Base-by-base conservation (phyloP, 2,888 invertebrate species). In the Cremastinae sp. region DNA sequence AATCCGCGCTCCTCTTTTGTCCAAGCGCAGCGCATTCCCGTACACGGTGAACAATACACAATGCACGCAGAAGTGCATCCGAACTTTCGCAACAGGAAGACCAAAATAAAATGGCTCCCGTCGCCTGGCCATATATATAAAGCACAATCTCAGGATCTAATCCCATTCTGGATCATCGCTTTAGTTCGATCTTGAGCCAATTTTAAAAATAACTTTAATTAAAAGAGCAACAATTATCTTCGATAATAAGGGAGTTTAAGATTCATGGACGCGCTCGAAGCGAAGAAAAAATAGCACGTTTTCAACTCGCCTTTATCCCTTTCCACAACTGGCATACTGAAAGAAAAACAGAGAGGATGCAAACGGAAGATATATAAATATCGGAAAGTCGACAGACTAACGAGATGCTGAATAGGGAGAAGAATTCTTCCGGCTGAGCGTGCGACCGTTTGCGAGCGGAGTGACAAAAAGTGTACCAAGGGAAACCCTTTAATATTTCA, bases 41-140 rank as follows among this genome's bases (percentile, higher is more conserved):
- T 79, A 79, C 76, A 49, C 72, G 78, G 76, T 38, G 68, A 78
- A 81, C 81, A 81, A 81, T 81, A 79, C 79, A 80, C 79, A 80
- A 80, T 80, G 79, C 79, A 43, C 47, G 47, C 36, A 22, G 56
- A 47, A 76, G 73, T 61, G 72, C 61, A 54, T 38, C 68, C 38
- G 34, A 54, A 36, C 64, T 41, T 61, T 62, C 49, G 36, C 16
- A 59, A 47, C 56, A 56, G 8, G 56, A 20, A 56, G 22, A 47
- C 10, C 41, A 20, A 22, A 66, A 34, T 65, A 38, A 65, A 70
- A 51, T 36, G 28, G 43, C 54, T 54, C 51, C 28, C 2, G 28
- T 45, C 12, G 38, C 12, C 53, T 4, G 12, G 45, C 65, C 34
- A 18, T 65, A 59, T 66, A n/a, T n/a, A 66, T 45, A 51, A 22